Evolutionary conservation across 2,888 invertebrate species (phyloP), one percentile per base, ranked within the genome.

Genomic region (Urechis unicinctus): DNA sequence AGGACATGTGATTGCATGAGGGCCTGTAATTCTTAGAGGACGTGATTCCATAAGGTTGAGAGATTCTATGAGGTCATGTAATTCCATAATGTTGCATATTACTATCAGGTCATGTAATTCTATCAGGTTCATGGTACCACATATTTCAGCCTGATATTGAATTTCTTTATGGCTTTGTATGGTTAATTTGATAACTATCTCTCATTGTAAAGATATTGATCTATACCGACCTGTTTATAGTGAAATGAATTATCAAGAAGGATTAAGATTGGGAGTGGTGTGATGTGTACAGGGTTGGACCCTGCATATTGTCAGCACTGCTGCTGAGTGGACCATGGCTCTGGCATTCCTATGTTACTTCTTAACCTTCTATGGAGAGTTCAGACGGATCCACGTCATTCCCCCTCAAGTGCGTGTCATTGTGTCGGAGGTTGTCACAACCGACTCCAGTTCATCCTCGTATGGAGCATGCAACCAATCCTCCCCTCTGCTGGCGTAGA

Each of bases 281-380:
- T 25, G 28, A 17, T 13, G 22, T n/a, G 13, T 13, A 28, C 17
- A 36, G 77, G 87, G 86, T 3, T 87, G 84, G 83, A 79, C 80
- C 43, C 81, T 82, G 57, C 86, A 86, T 72, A 82, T 86, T 2
- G 78, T 82, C 3, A 85, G 85, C 62, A 83, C 84, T 0, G 79
- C 82, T 31, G 82, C 83, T 0, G 87, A 87, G 71, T 87, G 87
- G 87, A 75, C 83, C 1, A 82, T 85, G 62, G 84, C 85, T 1
- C 79, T 82, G 4, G 73, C 83, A 6, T 83, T 85, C 66, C 82
- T 83, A 64, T 72, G 83, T 57, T 86, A 83, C 70, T 82, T 87
- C 61, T 71, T 86, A 1, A 83, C 85, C 9, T 86, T 84, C 68
- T 82, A 83, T 3, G 80, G 82, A 6, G 87, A 87, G 66, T 86